Evolutionary conservation across 1,140 invertebrate genomes (phyloP).

Genomic region (Pentalonia nigronervosa): DNA sequence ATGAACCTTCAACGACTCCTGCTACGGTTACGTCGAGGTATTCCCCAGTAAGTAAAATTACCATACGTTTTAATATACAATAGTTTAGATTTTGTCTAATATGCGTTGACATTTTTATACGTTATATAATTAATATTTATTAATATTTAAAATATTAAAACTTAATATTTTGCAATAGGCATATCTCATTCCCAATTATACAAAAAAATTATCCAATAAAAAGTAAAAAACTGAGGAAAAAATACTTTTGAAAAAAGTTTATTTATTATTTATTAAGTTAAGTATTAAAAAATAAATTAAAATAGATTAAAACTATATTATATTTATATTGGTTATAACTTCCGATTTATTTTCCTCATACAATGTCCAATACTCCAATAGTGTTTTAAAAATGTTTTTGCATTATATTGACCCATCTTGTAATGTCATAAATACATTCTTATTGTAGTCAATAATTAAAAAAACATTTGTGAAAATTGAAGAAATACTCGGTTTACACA

Average conservation of each 20-base stretch:
- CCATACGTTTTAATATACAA: neutral
- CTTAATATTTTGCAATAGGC: neutral
- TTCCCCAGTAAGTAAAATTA: conserved; percentile 31
- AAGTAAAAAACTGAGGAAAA: too few species aligned
- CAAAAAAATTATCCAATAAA: neutral
- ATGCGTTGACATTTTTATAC: neutral
- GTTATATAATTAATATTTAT: neutral
- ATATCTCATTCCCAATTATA: neutral
- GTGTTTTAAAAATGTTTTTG: neutral
- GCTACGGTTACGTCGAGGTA: conserved; percentile 32
- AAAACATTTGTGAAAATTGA: neutral
- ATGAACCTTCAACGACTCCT: conserved; percentile 39
- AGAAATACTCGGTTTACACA: neutral
- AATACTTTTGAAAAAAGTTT: neutral
- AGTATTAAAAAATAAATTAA: neutral
- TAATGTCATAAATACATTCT: neutral
- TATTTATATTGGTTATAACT: neutral
- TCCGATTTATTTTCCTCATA: neutral
- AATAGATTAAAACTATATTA: too few species aligned
- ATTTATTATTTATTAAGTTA: neutral
- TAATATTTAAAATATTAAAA: too few species aligned
- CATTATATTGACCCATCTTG: too few species aligned
- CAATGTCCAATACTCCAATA: neutral
- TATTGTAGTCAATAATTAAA: neutral
- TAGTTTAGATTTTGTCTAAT: neutral